Conservation (phyloP, 2,797 vertebrate genomes). For the Bucorvus abyssinicus region DNA sequence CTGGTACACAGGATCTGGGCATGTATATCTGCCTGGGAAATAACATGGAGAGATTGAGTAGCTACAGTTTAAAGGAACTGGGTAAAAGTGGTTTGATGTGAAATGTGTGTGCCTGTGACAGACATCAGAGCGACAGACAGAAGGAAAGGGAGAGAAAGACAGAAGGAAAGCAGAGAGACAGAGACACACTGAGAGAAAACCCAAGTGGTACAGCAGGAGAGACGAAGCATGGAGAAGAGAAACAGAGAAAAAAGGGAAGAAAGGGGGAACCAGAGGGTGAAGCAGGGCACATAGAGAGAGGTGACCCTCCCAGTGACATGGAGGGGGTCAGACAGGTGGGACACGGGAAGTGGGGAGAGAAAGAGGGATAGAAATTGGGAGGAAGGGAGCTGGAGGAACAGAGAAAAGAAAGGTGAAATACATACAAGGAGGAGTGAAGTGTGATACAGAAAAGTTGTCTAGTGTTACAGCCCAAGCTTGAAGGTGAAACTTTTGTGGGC, state of each 20-base stretch:
- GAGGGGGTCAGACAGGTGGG: neutral
- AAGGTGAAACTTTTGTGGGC: neutral
- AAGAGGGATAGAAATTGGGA: neutral
- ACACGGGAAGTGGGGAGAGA: neutral
- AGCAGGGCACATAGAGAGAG: neutral
- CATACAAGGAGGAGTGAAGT: neutral
- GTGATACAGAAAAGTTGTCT: neutral
- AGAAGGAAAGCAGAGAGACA: neutral
- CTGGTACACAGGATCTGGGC: neutral
- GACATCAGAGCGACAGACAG: neutral
- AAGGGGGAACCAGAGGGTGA: neutral
- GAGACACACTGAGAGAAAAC: neutral
- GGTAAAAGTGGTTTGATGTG: neutral
- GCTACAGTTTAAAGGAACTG: neutral
- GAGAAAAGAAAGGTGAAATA: neutral
- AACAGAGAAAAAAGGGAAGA: neutral
- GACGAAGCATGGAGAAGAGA: neutral
- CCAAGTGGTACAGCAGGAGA: neutral
- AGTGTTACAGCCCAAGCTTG: neutral
- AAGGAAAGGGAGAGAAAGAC: neutral
- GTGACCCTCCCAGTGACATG: neutral
- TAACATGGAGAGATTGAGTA: neutral
- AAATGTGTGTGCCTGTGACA: neutral
- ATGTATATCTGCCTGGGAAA: neutral
- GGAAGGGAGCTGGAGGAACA: neutral